These are phyloP conservation scores for Thera obeliscata DNA, from an alignment of 2,888 invertebrate species.

Conservation along the genomic window DNA sequence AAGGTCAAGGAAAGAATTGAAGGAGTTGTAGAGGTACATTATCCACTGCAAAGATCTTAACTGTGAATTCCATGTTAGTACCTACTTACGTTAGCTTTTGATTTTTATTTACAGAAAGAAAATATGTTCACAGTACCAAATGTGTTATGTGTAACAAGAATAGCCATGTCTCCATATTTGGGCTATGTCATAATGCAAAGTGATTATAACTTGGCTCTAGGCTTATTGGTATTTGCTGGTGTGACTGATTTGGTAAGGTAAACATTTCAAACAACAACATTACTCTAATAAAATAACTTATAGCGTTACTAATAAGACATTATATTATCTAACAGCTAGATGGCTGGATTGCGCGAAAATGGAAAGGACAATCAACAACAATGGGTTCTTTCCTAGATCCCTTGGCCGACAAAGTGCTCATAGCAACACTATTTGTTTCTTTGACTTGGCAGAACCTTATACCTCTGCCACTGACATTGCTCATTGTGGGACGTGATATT, in stretches of 20 bases:
- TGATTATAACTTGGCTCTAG: conserved; percentile 91
- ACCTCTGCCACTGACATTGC: conserved; percentile 90
- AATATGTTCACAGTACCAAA: conserved; percentile 98
- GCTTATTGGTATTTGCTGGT: conserved; percentile 93
- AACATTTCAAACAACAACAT: conserved; percentile 5
- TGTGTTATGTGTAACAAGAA: conserved; percentile 93
- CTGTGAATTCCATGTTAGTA: neutral
- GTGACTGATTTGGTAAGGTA: conserved; percentile 93
- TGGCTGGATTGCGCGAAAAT: conserved; percentile 98
- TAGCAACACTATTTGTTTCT: conserved; percentile 94
- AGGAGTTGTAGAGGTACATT: conserved; percentile 87
- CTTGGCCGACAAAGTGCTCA: conserved; percentile 97
- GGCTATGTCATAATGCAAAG: conserved; percentile 94
- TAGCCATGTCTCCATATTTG: conserved; percentile 93
- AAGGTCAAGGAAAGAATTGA: conserved; percentile 90
- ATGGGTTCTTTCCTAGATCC: conserved; percentile 98
- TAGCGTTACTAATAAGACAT: neutral
- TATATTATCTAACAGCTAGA: conserved; percentile 87
- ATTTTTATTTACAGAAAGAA: conserved; percentile 85
- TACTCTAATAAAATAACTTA: neutral
- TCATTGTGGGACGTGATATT: conserved; percentile 94
- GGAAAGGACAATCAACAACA: conserved; percentile 95
- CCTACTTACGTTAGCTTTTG: neutral
- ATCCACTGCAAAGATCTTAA: neutral
- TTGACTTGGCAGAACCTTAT: conserved; percentile 94